Percentiles rank a stretch among this genome's conserved stretches.
Conservation (phyloP, 2,888 invertebrate species). For the Caenorhabditis sinica region DNA sequence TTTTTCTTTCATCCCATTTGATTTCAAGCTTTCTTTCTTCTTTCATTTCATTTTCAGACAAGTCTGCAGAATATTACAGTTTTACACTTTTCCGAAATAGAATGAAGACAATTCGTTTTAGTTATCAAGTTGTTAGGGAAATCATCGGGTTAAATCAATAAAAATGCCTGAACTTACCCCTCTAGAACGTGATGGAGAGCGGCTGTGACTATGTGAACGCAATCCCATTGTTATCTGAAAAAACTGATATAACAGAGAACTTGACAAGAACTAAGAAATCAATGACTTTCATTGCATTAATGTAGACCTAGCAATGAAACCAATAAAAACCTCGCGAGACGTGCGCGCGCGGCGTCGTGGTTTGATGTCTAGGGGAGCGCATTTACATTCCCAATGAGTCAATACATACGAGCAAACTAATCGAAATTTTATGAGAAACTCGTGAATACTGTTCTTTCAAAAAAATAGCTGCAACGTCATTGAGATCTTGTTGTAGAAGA, state of each 20-base stretch:
- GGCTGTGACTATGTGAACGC: slow-evolving; percentile 19
- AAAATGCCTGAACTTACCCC: slow-evolving; percentile 6
- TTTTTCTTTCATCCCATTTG: slow-evolving; percentile 33
- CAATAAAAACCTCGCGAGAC: not conserved
- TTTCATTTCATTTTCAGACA: slow-evolving; percentile 32
- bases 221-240: slow-evolving; percentile 25
- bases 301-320: not conserved
- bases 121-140: not conserved
- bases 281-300: not conserved
- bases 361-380: slow-evolving; percentile 15
- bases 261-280: not conserved
- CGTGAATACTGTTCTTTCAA: too few relatives aligned
- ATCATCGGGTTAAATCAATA: not conserved
- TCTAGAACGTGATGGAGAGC: slow-evolving; percentile 18
- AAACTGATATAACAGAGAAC: not conserved
- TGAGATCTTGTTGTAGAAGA: too few relatives aligned
- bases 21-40: slow-evolving; percentile 38
- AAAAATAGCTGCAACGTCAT: too few relatives aligned
- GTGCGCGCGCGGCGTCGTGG: slow-evolving; percentile 18
- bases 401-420: not conserved
- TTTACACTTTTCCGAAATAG: not conserved
- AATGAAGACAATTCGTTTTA: not conserved
- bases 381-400: slow-evolving; percentile 7
- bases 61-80: slow-evolving; percentile 28
- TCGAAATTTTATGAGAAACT: too few relatives aligned